Conservation (phyloP, 2,888 invertebrate genomes). For the Pyrrhosoma nymphula region DNA sequence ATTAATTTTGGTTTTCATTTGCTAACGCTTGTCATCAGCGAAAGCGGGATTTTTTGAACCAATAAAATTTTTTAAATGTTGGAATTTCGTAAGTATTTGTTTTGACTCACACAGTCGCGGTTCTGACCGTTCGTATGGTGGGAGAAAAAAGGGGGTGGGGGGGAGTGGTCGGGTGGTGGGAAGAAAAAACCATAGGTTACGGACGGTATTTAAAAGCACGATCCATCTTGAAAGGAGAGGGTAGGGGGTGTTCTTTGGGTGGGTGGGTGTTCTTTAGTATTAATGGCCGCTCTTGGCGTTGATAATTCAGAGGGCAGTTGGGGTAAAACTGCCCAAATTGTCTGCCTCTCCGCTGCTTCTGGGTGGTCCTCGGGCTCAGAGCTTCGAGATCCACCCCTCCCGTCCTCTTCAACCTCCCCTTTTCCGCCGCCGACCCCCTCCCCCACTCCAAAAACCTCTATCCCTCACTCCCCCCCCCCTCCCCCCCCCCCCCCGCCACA, state of each 20-base stretch:
- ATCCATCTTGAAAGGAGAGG: neutral
- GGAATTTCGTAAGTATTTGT: too few species aligned
- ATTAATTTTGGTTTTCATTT: too few species aligned
- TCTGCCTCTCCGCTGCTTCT: slow-evolving; percentile 34
- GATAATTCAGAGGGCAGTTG: slow-evolving; percentile 53
- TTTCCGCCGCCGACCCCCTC: neutral
- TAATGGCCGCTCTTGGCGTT: slow-evolving; percentile 55
- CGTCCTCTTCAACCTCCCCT: too few species aligned
- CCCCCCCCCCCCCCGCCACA: neutral
- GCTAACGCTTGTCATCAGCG: too few species aligned
- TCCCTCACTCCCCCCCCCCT: neutral
- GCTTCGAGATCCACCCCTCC: neutral
- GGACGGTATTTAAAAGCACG: slow-evolving; percentile 12
- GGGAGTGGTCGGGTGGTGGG: neutral
- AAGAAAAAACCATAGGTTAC: neutral
- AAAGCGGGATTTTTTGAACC: too few species aligned
- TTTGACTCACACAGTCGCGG: too few species aligned
- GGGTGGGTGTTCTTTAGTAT: neutral
- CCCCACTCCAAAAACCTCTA: neutral
- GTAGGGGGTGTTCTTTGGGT: neutral
- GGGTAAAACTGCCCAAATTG: slow-evolving; percentile 51
- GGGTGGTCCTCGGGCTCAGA: slow-evolving; percentile 41
- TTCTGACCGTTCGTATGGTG: too few species aligned
- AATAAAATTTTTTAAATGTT: too few species aligned
- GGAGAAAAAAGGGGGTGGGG: too few species aligned